A percentile compares a stretch with the other conserved stretches of the same genome.
Evolutionary conservation across 2,113 vertebrate genomes (phyloP).

Genomic region (Furnarius figulus): DNA sequence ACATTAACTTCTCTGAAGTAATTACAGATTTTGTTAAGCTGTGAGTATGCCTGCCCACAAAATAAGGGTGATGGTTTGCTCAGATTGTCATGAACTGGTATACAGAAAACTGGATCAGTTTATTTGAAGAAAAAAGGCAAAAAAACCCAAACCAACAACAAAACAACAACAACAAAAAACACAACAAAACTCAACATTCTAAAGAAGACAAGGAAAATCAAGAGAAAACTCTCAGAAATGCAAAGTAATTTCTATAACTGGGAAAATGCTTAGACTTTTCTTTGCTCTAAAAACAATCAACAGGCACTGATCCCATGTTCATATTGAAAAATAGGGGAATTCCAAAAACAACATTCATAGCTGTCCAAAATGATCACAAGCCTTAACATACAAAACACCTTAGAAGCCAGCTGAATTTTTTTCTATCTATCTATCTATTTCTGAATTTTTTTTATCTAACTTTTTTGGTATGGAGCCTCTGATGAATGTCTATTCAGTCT

Average conservation of each 20-base stretch:
- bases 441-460: too few species aligned
- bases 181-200: background rate
- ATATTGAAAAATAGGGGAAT: background rate
- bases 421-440: background rate
- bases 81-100: background rate
- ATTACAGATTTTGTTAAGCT: background rate
- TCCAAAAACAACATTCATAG: background rate
- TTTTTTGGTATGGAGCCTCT: background rate
- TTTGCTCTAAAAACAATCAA: background rate
- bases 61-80: background rate
- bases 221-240: background rate
- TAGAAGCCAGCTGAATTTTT: background rate
- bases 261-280: background rate
- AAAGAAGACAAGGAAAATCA: background rate
- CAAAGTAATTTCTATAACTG: background rate
- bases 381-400: background rate
- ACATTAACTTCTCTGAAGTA: background rate
- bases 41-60: background rate
- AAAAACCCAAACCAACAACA: background rate
- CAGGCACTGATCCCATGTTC: background rate
- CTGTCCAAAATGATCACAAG: background rate
- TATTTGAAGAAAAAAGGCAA: background rate
- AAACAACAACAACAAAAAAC: background rate
- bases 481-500: background rate
- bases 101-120: background rate